These are phyloP conservation scores for Alloplasta piceator DNA, from an alignment of 2,888 invertebrate genomes.

Conservation along the genomic window DNA sequence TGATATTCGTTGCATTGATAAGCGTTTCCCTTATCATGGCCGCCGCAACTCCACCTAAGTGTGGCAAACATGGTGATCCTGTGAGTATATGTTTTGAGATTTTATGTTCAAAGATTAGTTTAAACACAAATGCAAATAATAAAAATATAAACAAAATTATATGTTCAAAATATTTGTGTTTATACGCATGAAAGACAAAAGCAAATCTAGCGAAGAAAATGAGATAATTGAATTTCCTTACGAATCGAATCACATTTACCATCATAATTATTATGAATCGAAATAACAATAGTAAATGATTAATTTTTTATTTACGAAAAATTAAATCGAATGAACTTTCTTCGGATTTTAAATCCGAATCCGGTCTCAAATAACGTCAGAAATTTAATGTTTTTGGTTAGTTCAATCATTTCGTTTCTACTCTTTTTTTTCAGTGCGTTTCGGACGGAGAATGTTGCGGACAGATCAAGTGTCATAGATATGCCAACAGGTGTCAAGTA, in stretches of 20 bases:
- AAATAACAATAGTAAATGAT: too few species aligned
- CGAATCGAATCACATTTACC: too few species aligned
- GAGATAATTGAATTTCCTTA: too few species aligned
- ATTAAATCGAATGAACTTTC: too few species aligned
- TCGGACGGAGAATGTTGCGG: constrained; percentile 69
- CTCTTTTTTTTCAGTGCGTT: constrained; percentile 71
- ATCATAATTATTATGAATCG: too few species aligned
- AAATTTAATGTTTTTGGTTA: neutral
- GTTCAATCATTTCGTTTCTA: neutral
- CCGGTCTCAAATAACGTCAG: too few species aligned
- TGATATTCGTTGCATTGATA: constrained; percentile 71
- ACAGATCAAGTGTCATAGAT: constrained; percentile 72
- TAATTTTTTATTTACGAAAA: too few species aligned
- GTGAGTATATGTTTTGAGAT: constrained; percentile 71
- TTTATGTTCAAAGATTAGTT: neutral
- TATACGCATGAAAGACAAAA: neutral
- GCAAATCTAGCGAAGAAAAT: neutral
- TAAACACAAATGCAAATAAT: neutral
- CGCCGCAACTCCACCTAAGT: constrained; percentile 54
- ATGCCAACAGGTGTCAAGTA: constrained; percentile 79
- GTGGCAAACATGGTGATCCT: constrained; percentile 76
- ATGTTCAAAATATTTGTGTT: too few species aligned
- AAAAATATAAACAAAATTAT: neutral
- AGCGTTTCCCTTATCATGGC: constrained; percentile 71
- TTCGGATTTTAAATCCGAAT: too few species aligned